Evolutionary conservation across 23 tunicate genomes (phyloP).

Genomic region (Styela plicata): DNA sequence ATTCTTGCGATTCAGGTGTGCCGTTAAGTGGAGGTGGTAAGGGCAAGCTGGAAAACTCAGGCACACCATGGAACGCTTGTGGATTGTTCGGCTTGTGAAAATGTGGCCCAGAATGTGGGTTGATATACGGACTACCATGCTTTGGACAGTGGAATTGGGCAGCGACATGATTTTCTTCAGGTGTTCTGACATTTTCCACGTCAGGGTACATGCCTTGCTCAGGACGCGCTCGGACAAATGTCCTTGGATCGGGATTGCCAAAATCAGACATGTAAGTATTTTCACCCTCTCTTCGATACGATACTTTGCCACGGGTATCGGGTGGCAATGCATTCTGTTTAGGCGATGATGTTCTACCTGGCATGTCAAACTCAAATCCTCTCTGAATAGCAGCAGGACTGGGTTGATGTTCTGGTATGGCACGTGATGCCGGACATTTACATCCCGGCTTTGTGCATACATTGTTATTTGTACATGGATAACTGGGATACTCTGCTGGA

Average conservation of each 20-base stretch:
- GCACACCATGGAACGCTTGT: background rate
- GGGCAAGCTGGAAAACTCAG: background rate
- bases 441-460: conserved; percentile 8
- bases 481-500: conserved; percentile 7
- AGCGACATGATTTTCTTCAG: background rate
- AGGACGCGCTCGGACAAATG: background rate
- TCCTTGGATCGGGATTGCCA: background rate
- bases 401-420: background rate
- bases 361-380: background rate
- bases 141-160: conserved; percentile 7
- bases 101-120: background rate
- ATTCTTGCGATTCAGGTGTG: background rate
- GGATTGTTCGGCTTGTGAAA: background rate
- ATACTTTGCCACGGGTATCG: background rate
- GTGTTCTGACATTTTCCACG: background rate
- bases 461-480: background rate
- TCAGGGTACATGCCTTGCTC: background rate
- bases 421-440: conserved; percentile 3
- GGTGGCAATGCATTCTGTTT: background rate
- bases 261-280: conserved; percentile 8
- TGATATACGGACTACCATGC: background rate
- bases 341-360: conserved; percentile 34
- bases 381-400: background rate
- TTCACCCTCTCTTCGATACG: background rate
- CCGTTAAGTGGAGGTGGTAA: background rate